Base-by-base conservation (phyloP, 2,113 vertebrate genomes). In the Stercorarius parasiticus region DNA sequence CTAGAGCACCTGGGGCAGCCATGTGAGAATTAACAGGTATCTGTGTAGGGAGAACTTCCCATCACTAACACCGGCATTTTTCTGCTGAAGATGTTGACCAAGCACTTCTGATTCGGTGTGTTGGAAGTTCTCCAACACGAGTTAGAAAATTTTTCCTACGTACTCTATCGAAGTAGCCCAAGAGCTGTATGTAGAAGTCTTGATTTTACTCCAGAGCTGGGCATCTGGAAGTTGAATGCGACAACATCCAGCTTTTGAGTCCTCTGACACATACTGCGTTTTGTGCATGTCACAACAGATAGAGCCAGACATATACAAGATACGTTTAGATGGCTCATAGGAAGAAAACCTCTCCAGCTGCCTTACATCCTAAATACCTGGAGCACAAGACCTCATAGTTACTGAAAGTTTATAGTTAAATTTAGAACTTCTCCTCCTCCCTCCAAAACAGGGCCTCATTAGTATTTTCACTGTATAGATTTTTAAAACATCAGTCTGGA, bases 401-500 rank as follows among this genome's bases (percentile, higher is more conserved):
- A 78, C 66, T 76, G 67, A 55, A 87, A 96, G 80, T 84, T 74
- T 58, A 50, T 8, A 40, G 58, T 27, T 96, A 93, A 95, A 91
- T 90, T 95, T 78, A 95, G 88, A 92, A 89, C 52, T 52, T 38
- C 40, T 76, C 19, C 53, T 81, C 42, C 66, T 77, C 16, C 23
- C 15, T 77, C 65, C 34, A 80, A 92, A 91, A 82, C 58, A 87
- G 38, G 71, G 56, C 65, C 81, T 92, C 72, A 91, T 93, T 93
- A 92, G 34, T 93, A 77, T 91, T 93, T 96, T 83, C 36, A 38
- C 69, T 78, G 59, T 87, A 91, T 47, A 82, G 42, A 56, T 95
- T 95, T 96, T 95, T 93, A 88, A 96, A 94, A 78, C 52, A 91
- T 71, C 55, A 64, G 47, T 36, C 81, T 94, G 53, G 49, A 97